Base-by-base conservation (phyloP, 2,888 invertebrate genomes). In the Microctonus hyperodae region DNA sequence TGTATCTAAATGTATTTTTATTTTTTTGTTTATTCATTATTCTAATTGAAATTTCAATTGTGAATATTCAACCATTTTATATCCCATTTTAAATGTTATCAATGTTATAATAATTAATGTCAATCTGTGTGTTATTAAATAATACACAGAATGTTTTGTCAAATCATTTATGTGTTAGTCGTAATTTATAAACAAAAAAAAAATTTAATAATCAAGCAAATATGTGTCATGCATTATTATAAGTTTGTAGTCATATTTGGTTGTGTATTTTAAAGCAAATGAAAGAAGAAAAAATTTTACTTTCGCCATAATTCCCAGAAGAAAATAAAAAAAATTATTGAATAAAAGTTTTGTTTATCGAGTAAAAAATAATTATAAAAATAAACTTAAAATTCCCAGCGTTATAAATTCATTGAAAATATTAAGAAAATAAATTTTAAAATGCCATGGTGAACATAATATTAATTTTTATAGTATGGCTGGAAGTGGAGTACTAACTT, bases 401-500 rank as follows among this genome's bases (percentile, higher is more conserved):
- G 51, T 37, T 64, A 64, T 67, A 68, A 68, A 65, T 57, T 68
- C 66, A 61, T 68, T 16, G 28, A 56, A 44, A 62, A 51, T 16
- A 40, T 37, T 23, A 44, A 63, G 37, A 20, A 63, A 35, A 50
- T 53, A 44, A 55, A 37, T 20, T 20, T 33, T 23, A 50, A 48
- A 77, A 76, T 78, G 77, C 16, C 44, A 44, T 44, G 44, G 16
- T 80, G 77, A 80, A 79, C 70, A 73, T 79, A 73, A 77, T 84
- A 84, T 83, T 81, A 84, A 85, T 85, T 85, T 85, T 85, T 86
- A 81, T 87, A 94, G 94, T 93, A 91, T 90, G 93, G 93, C 90
- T 95, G 96, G 96, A 94, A 94, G 90, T 92, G 94, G 92, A 95
- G 95, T 91, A 90, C 94, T 88, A 92, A 95, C 93, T 96, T 96